Conservation (phyloP, 2,888 invertebrate species). For the Strigamia crassipes region DNA sequence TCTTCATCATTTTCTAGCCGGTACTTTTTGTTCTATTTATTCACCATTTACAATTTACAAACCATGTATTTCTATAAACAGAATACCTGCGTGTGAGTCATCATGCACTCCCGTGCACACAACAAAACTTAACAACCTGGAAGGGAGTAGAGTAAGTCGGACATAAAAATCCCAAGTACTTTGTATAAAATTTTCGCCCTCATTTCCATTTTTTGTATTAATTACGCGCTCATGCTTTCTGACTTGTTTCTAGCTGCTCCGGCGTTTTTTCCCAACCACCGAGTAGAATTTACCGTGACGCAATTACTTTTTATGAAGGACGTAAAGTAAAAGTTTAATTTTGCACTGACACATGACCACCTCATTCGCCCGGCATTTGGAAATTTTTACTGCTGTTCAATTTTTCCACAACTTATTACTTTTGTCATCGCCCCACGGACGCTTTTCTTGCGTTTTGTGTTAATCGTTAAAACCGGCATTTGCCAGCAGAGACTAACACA, state of each 20-base stretch:
- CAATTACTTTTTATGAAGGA: conserved; percentile 16
- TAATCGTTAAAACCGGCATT: neutral
- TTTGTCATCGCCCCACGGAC: neutral
- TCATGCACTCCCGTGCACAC: neutral
- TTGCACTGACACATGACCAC: neutral
- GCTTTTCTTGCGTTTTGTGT: neutral
- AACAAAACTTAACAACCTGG: neutral
- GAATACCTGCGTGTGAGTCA: neutral
- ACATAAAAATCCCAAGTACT: neutral
- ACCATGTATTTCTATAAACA: too few relatives aligned
- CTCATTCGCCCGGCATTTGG: neutral
- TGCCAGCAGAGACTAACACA: neutral
- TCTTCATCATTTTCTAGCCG: neutral
- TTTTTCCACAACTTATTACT: neutral
- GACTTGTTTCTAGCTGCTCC: neutral
- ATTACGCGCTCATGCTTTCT: neutral
- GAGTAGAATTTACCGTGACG: neutral
- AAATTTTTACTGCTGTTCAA: conserved; percentile 10
- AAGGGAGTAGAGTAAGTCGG: neutral
- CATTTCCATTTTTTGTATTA: conserved; percentile 16
- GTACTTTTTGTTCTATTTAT: neutral
- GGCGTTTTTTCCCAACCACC: neutral
- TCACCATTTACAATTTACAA: neutral
- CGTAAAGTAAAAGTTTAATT: conserved; percentile 14
- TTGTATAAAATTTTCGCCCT: neutral